Conservation (phyloP, 1,140 invertebrate genomes). For the Dinothrombium tinctorium region DNA sequence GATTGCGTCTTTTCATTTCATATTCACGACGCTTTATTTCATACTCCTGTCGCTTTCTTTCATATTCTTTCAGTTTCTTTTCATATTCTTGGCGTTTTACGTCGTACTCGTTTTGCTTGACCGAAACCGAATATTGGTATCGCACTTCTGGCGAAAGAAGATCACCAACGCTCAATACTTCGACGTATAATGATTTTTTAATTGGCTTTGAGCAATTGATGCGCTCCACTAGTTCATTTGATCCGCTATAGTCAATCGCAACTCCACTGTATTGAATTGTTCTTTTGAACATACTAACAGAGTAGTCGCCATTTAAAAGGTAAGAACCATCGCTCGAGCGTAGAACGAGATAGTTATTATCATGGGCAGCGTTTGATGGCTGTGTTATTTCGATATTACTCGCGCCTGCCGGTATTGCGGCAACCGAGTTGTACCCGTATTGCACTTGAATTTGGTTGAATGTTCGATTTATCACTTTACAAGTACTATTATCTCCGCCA, state of each 20-base stretch:
- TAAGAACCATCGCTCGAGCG: constrained; percentile 32
- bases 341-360: constrained; percentile 50
- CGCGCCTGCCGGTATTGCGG: constrained; percentile 54
- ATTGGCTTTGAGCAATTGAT: constrained; percentile 52
- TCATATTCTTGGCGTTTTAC: too few species aligned
- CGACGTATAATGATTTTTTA: constrained; percentile 41
- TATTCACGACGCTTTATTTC: too few species aligned
- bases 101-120: too few species aligned
- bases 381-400: constrained; percentile 57
- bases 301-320: constrained; percentile 48
- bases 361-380: too few species aligned
- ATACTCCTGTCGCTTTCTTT: too few species aligned
- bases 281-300: constrained; percentile 39
- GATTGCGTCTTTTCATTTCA: too few species aligned
- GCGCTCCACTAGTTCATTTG: constrained; percentile 38
- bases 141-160: constrained; percentile 41
- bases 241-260: constrained; percentile 55
- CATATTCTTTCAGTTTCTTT: too few species aligned
- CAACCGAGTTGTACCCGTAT: constrained; percentile 42
- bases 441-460: constrained; percentile 24
- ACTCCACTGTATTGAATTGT: constrained; percentile 39
- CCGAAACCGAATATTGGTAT: constrained; percentile 46
- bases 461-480: constrained; percentile 37
- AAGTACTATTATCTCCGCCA: constrained; percentile 59
- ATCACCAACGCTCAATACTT: constrained; percentile 45